phyloP scores from a whole-genome alignment of 2,113 vertebrate genomes.

The Laterallus jamaicensis region DNA sequence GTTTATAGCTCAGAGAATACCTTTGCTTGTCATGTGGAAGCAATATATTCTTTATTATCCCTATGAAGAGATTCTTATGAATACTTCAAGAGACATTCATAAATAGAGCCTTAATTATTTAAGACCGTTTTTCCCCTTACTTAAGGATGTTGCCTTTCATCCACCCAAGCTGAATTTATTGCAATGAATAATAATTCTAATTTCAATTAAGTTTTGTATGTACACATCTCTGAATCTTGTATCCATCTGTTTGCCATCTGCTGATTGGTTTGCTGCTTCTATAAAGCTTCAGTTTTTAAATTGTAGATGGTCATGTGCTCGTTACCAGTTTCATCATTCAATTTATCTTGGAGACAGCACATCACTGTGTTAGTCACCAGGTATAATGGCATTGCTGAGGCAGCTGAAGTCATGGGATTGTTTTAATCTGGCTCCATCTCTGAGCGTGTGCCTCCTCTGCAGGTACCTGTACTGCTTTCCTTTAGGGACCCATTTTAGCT shows the following conservation, averaged over 20 bases:
- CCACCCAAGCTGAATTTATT: slow-evolving; percentile 37
- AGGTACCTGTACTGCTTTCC: background rate
- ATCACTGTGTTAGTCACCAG: background rate
- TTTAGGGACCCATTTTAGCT: background rate
- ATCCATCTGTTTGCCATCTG: slow-evolving; percentile 64
- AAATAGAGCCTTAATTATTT: slow-evolving; percentile 62
- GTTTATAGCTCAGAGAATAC: background rate
- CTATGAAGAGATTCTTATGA: slow-evolving; percentile 21
- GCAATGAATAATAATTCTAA: slow-evolving; percentile 50
- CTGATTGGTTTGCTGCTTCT: slow-evolving; percentile 21
- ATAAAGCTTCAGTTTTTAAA: background rate
- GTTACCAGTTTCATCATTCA: background rate
- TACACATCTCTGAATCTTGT: background rate
- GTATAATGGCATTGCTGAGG: background rate
- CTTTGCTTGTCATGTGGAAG: background rate
- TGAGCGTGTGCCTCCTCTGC: background rate
- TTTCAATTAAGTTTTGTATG: slow-evolving; percentile 59
- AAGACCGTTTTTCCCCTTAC: slow-evolving; percentile 21
- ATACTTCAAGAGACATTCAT: slow-evolving; percentile 48
- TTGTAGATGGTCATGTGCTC: slow-evolving; percentile 9
- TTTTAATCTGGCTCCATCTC: background rate
- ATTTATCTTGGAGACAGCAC: background rate
- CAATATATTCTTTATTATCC: background rate
- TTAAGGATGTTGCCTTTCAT: slow-evolving; percentile 57
- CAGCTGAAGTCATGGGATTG: background rate